These are phyloP conservation scores for Crambe crambe DNA, from an alignment of 37 sponge, comb jelly and placozoan species.

Conservation along the genomic window DNA sequence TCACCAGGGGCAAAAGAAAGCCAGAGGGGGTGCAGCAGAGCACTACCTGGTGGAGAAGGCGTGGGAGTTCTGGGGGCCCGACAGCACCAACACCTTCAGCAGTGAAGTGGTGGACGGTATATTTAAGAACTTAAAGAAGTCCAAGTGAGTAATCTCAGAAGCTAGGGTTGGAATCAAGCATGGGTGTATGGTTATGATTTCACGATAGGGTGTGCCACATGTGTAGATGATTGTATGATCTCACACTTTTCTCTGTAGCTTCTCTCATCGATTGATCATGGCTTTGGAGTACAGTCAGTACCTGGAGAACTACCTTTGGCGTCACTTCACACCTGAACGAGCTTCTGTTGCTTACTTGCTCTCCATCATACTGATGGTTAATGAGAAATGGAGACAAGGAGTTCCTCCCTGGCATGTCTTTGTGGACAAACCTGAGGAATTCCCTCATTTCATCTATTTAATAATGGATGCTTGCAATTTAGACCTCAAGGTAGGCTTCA, in stretches of 20 bases:
- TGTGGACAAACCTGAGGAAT: slow-evolving; percentile 35
- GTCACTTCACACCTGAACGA: slow-evolving; percentile 74
- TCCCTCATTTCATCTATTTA: slow-evolving; percentile 46
- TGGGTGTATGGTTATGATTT: not conserved
- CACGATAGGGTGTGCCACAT: not conserved
- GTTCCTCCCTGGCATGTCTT: slow-evolving; percentile 88
- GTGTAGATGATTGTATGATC: not conserved
- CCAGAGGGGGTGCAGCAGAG: slow-evolving; percentile 14
- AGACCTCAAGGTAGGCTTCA: slow-evolving; percentile 12
- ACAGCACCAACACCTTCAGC: slow-evolving; percentile 21
- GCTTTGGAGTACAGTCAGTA: slow-evolving; percentile 95
- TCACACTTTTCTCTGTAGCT: slow-evolving; percentile 32
- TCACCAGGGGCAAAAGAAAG: not conserved
- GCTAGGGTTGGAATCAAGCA: not conserved
- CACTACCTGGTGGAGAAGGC: slow-evolving; percentile 43
- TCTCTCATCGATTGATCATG: slow-evolving; percentile 64
- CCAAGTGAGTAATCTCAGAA: slow-evolving; percentile 22
- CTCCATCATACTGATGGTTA: slow-evolving; percentile 92
- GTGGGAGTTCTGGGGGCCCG: slow-evolving; percentile 56
- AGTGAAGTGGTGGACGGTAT: slow-evolving; percentile 32
- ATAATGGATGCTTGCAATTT: slow-evolving; percentile 24
- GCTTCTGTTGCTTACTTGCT: slow-evolving; percentile 70
- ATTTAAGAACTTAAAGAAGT: slow-evolving; percentile 29
- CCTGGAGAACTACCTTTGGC: slow-evolving; percentile 97
- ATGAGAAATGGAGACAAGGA: slow-evolving; percentile 96